Conservation (phyloP, 1,140 invertebrate species). For the Condylostylus longicornis region DNA sequence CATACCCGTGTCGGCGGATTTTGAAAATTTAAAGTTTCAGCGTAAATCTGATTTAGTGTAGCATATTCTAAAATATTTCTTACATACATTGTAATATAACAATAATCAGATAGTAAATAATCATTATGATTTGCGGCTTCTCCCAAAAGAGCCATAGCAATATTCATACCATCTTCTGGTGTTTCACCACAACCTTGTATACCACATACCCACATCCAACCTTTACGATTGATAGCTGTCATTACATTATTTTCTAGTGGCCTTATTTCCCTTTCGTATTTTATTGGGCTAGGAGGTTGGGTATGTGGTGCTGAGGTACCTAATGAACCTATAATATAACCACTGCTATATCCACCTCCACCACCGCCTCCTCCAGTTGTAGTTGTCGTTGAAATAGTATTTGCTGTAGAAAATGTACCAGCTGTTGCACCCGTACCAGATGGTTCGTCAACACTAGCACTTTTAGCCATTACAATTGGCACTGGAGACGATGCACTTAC, state of each 20-base stretch:
- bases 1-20: constrained; percentile 82
- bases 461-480: constrained; percentile 31
- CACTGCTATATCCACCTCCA: constrained; percentile 13
- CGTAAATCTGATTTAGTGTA: constrained; percentile 62
- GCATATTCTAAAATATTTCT: constrained; percentile 65
- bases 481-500: constrained; percentile 27
- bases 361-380: constrained; percentile 6
- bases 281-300: constrained; percentile 28
- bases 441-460: constrained; percentile 30
- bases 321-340: constrained; percentile 10
- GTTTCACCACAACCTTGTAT: constrained; percentile 35
- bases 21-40: constrained; percentile 52
- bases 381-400: constrained; percentile 5
- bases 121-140: constrained; percentile 31
- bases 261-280: constrained; percentile 28
- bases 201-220: constrained; percentile 69
- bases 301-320: constrained; percentile 15
- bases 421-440: constrained; percentile 9
- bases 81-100: constrained; percentile 68
- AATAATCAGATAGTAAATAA: constrained; percentile 50
- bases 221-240: constrained; percentile 47
- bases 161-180: constrained; percentile 21
- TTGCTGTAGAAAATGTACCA: too few species aligned
- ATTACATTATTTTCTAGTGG: constrained; percentile 32
- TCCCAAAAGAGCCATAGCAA: constrained; percentile 17